phyloP scores from a whole-genome alignment of 2,888 invertebrate species.

The Hedychridium roseum region DNA sequence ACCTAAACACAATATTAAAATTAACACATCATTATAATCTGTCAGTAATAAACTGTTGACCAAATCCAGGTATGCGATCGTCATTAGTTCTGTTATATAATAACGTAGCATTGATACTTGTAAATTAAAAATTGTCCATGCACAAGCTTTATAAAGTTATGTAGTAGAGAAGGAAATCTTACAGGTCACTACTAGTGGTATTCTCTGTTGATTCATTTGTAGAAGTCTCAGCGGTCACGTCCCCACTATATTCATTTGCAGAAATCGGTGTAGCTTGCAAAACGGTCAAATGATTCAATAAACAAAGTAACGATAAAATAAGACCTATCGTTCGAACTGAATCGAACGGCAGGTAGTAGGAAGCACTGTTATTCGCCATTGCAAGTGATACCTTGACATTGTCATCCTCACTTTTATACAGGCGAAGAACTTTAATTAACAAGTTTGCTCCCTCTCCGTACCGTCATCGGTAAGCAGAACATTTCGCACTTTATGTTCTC shows the following conservation, averaged over 20 bases:
- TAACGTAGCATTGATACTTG: not conserved
- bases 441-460: slow-evolving; percentile 18
- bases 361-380: slow-evolving; percentile 25
- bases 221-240: slow-evolving; percentile 3
- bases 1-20: slow-evolving; percentile 54
- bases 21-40: not conserved
- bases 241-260: slow-evolving; percentile 2
- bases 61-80: not conserved
- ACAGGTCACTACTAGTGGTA: slow-evolving; percentile 21
- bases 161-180: slow-evolving; percentile 10
- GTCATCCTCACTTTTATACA: slow-evolving; percentile 28
- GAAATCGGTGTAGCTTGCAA: slow-evolving; percentile 11
- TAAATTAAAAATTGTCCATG: not conserved
- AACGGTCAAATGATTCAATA: slow-evolving; percentile 8
- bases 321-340: slow-evolving; percentile 8
- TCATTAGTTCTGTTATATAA: not conserved
- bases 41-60: not conserved
- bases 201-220: slow-evolving; percentile 5
- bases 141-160: no score
- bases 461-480: slow-evolving; percentile 4
- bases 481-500: slow-evolving; percentile 28
- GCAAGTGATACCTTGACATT: slow-evolving; percentile 13
- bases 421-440: slow-evolving; percentile 23
- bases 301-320: slow-evolving; percentile 9
- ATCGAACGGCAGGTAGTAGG: slow-evolving; percentile 2